These are phyloP conservation scores for Drosophila quinaria DNA, from an alignment of 2,888 invertebrate genomes.

Conservation along the genomic window DNA sequence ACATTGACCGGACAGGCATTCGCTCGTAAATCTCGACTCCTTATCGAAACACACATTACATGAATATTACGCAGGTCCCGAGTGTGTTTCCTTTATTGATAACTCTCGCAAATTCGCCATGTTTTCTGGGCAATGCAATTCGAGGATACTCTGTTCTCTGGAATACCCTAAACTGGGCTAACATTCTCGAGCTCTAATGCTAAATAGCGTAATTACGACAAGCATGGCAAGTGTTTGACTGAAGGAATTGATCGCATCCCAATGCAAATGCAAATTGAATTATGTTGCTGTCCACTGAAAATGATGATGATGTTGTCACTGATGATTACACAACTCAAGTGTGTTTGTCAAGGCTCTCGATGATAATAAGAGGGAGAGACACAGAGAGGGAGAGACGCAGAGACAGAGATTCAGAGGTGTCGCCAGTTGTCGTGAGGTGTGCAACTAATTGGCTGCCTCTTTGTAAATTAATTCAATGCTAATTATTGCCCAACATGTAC, in stretches of 20 bases:
- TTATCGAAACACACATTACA: conserved; percentile 38
- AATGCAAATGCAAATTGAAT: conserved; percentile 70
- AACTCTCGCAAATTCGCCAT: conserved; percentile 3
- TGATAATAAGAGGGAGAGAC: neutral
- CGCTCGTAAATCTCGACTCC: conserved; percentile 45
- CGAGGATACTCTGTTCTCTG: neutral
- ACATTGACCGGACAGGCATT: conserved; percentile 33
- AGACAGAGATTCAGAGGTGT: conserved; percentile 2
- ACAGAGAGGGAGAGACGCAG: neutral
- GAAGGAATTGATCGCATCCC: conserved; percentile 52
- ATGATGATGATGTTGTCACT: conserved; percentile 16
- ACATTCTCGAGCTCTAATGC: neutral
- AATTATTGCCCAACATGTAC: conserved; percentile 65
- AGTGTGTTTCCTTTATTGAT: neutral
- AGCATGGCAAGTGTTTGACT: conserved; percentile 65
- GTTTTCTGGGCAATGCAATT: neutral
- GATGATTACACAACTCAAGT: conserved; percentile 9
- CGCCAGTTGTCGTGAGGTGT: conserved; percentile 40
- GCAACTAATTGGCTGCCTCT: conserved; percentile 70
- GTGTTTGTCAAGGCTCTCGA: conserved; percentile 5
- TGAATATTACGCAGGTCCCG: conserved; percentile 25
- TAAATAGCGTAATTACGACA: conserved; percentile 53
- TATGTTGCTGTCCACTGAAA: conserved; percentile 39
- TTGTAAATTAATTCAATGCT: conserved; percentile 75
- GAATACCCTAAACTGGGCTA: neutral